Conservation (phyloP, 2,888 invertebrate genomes). For the Terebella lapidaria region DNA sequence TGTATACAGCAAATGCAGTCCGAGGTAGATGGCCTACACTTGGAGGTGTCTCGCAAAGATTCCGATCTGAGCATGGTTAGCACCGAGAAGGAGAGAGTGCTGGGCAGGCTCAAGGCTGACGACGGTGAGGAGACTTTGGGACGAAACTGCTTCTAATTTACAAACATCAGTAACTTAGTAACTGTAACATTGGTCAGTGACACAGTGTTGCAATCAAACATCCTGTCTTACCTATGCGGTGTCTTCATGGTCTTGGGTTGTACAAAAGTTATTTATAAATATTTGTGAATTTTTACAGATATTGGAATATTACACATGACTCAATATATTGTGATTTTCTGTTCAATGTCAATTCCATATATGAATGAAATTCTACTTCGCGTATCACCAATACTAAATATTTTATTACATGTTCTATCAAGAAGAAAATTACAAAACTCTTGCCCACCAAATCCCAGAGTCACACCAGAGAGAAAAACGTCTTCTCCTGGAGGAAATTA, state of each 20-base stretch:
- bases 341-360: background rate
- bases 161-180: no score
- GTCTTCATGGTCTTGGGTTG: no score
- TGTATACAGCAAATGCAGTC: constrained; percentile 44
- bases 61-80: constrained; percentile 31
- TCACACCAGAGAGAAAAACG: constrained; percentile 40
- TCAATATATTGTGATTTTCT: background rate
- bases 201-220: no score
- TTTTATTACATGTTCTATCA: no score
- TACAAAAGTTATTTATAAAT: background rate
- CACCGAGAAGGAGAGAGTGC: constrained; percentile 36
- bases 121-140: constrained; percentile 38
- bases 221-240: no score
- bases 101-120: constrained; percentile 31
- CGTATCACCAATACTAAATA: background rate
- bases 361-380: background rate
- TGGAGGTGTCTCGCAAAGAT: constrained; percentile 41
- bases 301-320: background rate
- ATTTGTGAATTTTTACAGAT: background rate
- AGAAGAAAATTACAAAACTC: no score
- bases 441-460: no score
- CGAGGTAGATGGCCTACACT: constrained; percentile 39
- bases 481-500: constrained; percentile 44
- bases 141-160: no score
- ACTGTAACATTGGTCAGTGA: no score